These are phyloP conservation scores for Tenebrio molitor DNA, from an alignment of 1,140 invertebrate species.

Conservation along the genomic window DNA sequence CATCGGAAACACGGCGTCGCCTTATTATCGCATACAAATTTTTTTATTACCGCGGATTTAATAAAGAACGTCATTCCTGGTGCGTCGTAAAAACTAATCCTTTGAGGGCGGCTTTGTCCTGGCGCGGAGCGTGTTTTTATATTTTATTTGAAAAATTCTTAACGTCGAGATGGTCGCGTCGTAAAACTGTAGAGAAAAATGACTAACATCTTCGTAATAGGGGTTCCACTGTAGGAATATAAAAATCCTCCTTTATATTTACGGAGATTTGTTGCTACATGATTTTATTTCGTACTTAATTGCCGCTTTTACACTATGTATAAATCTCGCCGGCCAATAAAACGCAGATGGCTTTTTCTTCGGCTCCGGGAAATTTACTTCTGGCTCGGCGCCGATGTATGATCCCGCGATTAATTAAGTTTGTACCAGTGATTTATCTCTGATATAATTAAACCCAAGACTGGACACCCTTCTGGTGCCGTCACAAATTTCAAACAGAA, in stretches of 20 bases:
- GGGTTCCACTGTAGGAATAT: constrained; percentile 27
- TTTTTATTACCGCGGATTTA: constrained; percentile 51
- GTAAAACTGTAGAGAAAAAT: constrained; percentile 44
- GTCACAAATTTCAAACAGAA: not conserved
- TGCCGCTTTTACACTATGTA: constrained; percentile 38
- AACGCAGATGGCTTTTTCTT: constrained; percentile 44
- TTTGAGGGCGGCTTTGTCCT: constrained; percentile 40
- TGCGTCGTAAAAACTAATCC: constrained; percentile 49
- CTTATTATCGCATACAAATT: constrained; percentile 47
- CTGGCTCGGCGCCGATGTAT: constrained; percentile 13
- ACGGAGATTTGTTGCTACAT: constrained; percentile 46
- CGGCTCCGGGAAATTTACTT: constrained; percentile 13
- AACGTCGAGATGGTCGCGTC: constrained; percentile 30
- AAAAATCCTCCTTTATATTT: constrained; percentile 44
- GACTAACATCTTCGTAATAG: constrained; percentile 39
- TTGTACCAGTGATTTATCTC: constrained; percentile 12
- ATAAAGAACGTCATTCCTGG: constrained; percentile 46
- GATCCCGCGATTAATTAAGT: constrained; percentile 39
- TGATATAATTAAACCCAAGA: constrained; percentile 21
- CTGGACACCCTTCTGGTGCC: not conserved
- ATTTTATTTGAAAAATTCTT: constrained; percentile 47
- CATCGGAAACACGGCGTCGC: constrained; percentile 3
- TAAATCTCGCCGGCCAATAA: constrained; percentile 44
- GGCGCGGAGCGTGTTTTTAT: constrained; percentile 35
- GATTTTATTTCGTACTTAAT: constrained; percentile 49